Conservation (phyloP, 2,888 invertebrate species). For the Schizaphis graminum region DNA sequence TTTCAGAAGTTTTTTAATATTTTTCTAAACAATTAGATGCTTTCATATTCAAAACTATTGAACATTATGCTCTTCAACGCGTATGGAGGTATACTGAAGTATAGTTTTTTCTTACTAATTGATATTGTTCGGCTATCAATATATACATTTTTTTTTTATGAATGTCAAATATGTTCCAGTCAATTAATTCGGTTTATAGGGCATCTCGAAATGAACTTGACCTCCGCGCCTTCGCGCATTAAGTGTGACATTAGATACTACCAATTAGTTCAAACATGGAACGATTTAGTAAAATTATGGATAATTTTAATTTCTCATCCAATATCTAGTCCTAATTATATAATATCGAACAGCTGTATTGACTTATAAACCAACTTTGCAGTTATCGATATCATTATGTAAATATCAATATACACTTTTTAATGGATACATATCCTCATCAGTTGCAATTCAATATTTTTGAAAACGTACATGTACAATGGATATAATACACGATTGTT, state of each 20-base stretch:
- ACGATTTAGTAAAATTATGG: neutral
- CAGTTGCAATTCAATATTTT: neutral
- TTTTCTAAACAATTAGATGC: neutral
- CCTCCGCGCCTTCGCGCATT: neutral
- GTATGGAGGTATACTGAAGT: neutral
- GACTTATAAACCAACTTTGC: neutral
- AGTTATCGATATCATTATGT: neutral
- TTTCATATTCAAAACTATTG: slow-evolving; percentile 33
- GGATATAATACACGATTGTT: neutral
- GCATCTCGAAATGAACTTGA: slow-evolving; percentile 36
- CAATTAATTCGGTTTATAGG: slow-evolving; percentile 36
- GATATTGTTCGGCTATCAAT: slow-evolving; percentile 7
- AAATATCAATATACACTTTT: neutral
- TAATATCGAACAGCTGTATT: neutral
- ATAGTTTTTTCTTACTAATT: slow-evolving; percentile 3
- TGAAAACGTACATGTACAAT: neutral
- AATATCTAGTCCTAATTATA: neutral
- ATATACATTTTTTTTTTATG: neutral
- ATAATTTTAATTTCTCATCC: neutral
- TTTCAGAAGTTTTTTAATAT: neutral
- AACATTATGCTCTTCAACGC: slow-evolving; percentile 16
- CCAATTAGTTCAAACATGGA: slow-evolving; percentile 11
- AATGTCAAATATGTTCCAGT: slow-evolving; percentile 29
- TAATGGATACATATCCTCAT: neutral
- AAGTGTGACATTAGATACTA: slow-evolving; percentile 25